These are phyloP conservation scores for Tarsius wallacei DNA, from an alignment of 2,797 vertebrate genomes.

Conservation along the genomic window DNA sequence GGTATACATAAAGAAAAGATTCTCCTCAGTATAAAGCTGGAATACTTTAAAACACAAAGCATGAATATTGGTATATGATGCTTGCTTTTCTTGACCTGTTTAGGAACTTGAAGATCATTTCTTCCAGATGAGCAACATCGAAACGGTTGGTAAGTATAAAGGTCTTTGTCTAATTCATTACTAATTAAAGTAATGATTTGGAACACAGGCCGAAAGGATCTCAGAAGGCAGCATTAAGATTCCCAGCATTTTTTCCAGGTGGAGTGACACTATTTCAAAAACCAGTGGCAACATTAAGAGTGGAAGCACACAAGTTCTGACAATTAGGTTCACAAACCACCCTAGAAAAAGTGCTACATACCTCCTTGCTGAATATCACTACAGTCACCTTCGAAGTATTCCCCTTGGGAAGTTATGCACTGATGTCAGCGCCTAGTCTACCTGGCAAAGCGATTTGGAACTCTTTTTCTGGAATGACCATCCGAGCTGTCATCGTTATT, in stretches of 20 bases:
- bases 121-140: slow-evolving; percentile 95
- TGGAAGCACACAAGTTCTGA: neutral
- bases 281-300: neutral
- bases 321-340: no score
- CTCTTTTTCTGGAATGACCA: no score
- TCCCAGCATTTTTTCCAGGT: neutral
- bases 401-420: no score
- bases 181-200: neutral
- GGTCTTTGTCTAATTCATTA: neutral
- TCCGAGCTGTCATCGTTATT: no score
- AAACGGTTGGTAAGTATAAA: slow-evolving; percentile 93
- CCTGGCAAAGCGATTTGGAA: no score
- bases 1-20: neutral
- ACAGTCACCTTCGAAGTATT: no score
- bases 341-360: no score
- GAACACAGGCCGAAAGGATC: neutral
- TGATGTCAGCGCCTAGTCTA: no score
- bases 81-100: slow-evolving; percentile 78
- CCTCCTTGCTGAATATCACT: no score
- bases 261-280: slow-evolving; percentile 34
- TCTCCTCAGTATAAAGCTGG: neutral
- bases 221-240: neutral
- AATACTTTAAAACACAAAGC: slow-evolving; percentile 38
- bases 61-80: neutral
- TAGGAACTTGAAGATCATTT: slow-evolving; percentile 96